A percentile compares a stretch with the other conserved stretches of the same genome.
Evolutionary conservation across 1,140 invertebrate genomes (phyloP).

Genomic region (Nasonia vitripennis): DNA sequence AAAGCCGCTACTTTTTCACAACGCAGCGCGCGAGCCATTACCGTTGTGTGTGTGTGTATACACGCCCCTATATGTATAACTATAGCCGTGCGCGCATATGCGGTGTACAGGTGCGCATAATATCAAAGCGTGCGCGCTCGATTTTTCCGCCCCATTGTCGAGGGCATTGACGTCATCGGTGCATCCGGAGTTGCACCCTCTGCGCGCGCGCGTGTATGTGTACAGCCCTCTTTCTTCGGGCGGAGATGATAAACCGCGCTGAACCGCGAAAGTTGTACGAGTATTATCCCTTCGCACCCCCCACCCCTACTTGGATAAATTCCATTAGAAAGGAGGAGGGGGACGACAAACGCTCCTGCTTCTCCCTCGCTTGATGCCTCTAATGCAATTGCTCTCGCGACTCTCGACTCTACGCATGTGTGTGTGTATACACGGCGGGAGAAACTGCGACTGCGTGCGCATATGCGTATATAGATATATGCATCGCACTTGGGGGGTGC

Average conservation of each 20-base stretch:
- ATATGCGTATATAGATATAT: not conserved
- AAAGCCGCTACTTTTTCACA: too few species aligned
- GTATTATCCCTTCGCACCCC: not conserved
- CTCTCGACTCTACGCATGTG: not conserved
- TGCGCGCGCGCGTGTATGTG: not conserved
- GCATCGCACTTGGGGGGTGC: not conserved
- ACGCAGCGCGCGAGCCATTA: too few species aligned
- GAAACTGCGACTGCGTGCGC: not conserved
- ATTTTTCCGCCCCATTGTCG: constrained; percentile 35
- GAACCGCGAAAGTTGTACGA: not conserved
- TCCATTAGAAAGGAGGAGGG: not conserved
- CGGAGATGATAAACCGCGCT: not conserved
- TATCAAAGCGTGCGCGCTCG: not conserved
- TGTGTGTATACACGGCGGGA: not conserved
- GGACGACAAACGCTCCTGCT: not conserved
- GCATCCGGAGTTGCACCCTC: not conserved
- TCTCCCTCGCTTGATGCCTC: not conserved
- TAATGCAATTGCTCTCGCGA: constrained; percentile 3
- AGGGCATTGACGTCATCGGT: constrained; percentile 51
- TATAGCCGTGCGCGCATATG: too few species aligned
- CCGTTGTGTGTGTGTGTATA: too few species aligned
- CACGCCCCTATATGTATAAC: too few species aligned
- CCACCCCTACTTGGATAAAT: not conserved
- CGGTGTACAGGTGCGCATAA: not conserved
- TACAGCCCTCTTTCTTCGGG: not conserved